These are phyloP conservation scores for Zelostemma sp. DNA, from an alignment of 1,140 invertebrate genomes.

Conservation along the genomic window DNA sequence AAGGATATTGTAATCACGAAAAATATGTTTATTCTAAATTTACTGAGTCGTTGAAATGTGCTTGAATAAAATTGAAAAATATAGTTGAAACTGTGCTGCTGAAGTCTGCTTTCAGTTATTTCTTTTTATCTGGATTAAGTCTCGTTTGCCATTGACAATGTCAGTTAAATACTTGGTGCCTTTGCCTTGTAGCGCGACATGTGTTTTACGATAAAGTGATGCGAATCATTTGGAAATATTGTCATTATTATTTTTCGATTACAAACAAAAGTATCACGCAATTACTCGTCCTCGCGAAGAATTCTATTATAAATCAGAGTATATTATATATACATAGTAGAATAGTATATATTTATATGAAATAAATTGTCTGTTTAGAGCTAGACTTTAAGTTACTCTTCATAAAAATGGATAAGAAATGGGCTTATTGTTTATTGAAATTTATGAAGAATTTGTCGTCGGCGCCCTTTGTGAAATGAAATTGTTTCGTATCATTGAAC, in stretches of 20 bases:
- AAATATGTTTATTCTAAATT: too few relatives aligned
- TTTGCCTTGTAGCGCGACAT: constrained; percentile 17
- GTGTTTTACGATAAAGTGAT: background rate
- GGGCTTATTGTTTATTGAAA: constrained; percentile 4
- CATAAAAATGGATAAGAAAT: constrained; percentile 21
- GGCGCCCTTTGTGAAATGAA: too few relatives aligned
- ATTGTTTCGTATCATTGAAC: background rate
- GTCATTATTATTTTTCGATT: background rate
- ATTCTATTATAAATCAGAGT: constrained; percentile 17
- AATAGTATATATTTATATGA: constrained; percentile 41
- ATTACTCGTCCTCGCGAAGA: constrained; percentile 5
- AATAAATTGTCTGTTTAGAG: constrained; percentile 37
- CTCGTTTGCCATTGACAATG: constrained; percentile 22
- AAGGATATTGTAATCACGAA: too few relatives aligned
- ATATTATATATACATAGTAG: constrained; percentile 29
- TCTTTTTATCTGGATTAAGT: background rate
- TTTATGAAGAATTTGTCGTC: too few relatives aligned
- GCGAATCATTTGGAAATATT: background rate
- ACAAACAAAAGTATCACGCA: background rate
- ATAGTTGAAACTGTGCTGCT: too few relatives aligned
- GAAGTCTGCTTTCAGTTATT: too few relatives aligned
- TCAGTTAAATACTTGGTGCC: constrained; percentile 36
- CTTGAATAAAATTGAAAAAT: too few relatives aligned
- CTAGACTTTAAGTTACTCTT: constrained; percentile 41
- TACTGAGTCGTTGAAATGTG: too few relatives aligned